These are phyloP conservation scores for Allacma fusca DNA, from an alignment of 2,888 invertebrate species.

Conservation along the genomic window DNA sequence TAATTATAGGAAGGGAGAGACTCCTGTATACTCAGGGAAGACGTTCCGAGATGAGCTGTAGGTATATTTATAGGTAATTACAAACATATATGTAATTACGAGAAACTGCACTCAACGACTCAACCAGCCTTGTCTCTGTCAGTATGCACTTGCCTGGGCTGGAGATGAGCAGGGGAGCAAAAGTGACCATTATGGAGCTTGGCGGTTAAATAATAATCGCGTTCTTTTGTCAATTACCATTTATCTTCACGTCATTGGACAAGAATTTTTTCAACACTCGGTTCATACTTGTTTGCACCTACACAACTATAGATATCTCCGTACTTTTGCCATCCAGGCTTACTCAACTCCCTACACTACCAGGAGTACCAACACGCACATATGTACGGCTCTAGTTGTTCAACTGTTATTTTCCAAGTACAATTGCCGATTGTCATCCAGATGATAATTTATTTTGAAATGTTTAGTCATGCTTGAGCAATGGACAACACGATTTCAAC, in stretches of 20 bases:
- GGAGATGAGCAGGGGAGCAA: neutral
- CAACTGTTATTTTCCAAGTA: neutral
- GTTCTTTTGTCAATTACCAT: slow-evolving; percentile 12
- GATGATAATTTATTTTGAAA: slow-evolving; percentile 34
- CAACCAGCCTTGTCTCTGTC: too few species aligned
- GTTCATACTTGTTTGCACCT: too few species aligned
- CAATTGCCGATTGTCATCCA: slow-evolving; percentile 29
- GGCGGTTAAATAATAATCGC: neutral
- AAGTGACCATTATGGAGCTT: neutral
- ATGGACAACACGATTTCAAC: neutral
- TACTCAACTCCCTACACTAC: too few species aligned
- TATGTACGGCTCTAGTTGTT: neutral
- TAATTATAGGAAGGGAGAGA: too few species aligned
- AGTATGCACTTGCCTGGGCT: neutral
- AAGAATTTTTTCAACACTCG: neutral
- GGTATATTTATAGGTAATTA: too few species aligned
- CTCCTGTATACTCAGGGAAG: too few species aligned
- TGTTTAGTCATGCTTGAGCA: slow-evolving; percentile 32
- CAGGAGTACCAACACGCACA: too few species aligned
- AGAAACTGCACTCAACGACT: neutral
- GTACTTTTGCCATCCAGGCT: too few species aligned
- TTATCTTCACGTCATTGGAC: slow-evolving; percentile 22
- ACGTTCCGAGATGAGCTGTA: too few species aligned
- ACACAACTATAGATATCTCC: too few species aligned
- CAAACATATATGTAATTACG: too few species aligned